Conservation (phyloP, 2,113 vertebrate genomes). For the Clinocottus analis region DNA sequence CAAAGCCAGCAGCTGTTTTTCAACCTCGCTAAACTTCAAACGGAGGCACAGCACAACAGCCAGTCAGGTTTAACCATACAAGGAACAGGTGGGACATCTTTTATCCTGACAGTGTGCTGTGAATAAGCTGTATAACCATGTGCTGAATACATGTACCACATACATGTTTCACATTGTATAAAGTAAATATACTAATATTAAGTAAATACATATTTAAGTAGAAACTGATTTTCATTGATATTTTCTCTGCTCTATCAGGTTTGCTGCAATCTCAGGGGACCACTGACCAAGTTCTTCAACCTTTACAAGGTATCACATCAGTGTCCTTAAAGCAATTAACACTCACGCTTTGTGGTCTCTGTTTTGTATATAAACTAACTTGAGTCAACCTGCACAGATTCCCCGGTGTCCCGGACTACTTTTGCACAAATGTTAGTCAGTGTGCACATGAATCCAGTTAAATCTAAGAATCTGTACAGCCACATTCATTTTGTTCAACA, state of each 20-base stretch:
- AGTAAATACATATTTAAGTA: too few species aligned
- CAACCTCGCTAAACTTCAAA: conserved; percentile 56
- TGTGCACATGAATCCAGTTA: background rate
- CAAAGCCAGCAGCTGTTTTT: conserved; percentile 78
- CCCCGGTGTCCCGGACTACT: too few species aligned
- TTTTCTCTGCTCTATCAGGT: conserved; percentile 23
- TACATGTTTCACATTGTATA: background rate
- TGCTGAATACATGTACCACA: background rate
- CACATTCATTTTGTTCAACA: background rate
- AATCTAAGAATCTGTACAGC: background rate
- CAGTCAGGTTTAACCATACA: conserved; percentile 25
- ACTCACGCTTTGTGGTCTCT: background rate
- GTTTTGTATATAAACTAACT: background rate
- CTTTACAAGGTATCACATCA: conserved; percentile 34
- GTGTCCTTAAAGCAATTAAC: background rate
- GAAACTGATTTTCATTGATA: background rate
- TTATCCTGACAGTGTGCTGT: background rate
- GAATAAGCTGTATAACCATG: background rate
- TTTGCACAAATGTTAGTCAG: background rate
- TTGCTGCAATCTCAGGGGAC: conserved; percentile 51
- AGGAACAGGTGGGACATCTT: conserved; percentile 54
- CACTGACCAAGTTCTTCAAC: conserved; percentile 38
- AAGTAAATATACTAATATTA: background rate
- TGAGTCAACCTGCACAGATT: background rate
- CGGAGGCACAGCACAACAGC: conserved; percentile 46